A percentile compares a stretch with the other conserved stretches of the same genome.
Conservation (phyloP, 2,888 invertebrate genomes). For the Cheilosia pagana region DNA sequence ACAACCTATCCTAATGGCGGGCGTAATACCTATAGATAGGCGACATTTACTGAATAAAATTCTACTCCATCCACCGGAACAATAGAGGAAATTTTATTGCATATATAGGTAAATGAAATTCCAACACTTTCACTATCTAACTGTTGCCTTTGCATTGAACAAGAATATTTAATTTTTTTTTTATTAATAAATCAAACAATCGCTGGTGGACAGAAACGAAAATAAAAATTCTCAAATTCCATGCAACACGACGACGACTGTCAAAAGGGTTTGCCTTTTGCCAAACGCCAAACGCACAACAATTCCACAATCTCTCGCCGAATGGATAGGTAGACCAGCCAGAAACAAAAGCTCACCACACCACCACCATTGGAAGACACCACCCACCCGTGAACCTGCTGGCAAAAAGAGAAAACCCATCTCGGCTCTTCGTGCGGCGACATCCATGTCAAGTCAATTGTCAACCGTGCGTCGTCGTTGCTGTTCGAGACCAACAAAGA, state of each 20-base stretch:
- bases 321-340: slow-evolving; percentile 12
- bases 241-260: slow-evolving; percentile 19
- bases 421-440: slow-evolving; percentile 47
- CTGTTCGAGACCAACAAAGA: slow-evolving; percentile 68
- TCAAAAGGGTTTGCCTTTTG: slow-evolving; percentile 32
- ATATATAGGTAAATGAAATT: slow-evolving; percentile 42
- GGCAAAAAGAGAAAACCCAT: slow-evolving; percentile 58
- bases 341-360: slow-evolving; percentile 53
- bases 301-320: slow-evolving; percentile 5
- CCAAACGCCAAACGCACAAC: slow-evolving; percentile 27
- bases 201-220: not conserved
- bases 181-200: slow-evolving; percentile 28
- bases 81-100: slow-evolving; percentile 54
- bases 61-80: not conserved
- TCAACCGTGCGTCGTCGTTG: slow-evolving; percentile 18
- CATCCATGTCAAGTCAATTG: slow-evolving; percentile 68
- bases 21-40: not conserved
- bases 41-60: slow-evolving; percentile 18
- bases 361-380: slow-evolving; percentile 43
- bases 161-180: not conserved
- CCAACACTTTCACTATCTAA: slow-evolving; percentile 66
- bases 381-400: slow-evolving; percentile 60
- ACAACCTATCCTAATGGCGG: slow-evolving; percentile 38
- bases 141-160: slow-evolving; percentile 23
- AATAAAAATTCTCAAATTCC: slow-evolving; percentile 19